Conservation (phyloP, 2,888 invertebrate genomes). For the Diloba caeruleocephala region DNA sequence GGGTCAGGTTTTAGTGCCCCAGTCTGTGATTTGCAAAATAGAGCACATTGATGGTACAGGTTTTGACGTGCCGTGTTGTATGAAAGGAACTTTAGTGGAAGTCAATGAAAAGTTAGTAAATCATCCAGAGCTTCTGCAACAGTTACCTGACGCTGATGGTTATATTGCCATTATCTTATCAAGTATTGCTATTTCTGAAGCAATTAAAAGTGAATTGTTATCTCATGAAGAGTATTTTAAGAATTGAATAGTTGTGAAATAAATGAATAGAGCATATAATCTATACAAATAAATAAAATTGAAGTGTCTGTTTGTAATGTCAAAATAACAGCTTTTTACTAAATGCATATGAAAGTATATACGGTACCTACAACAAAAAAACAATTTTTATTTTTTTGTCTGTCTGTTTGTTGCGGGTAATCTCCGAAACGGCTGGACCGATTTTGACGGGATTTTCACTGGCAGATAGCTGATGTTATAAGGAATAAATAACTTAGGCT, state of each 20-base stretch:
- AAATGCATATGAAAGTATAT: too few species aligned
- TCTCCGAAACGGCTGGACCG: too few species aligned
- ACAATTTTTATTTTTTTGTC: too few species aligned
- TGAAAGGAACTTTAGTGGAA: slow-evolving; percentile 94
- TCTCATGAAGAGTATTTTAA: slow-evolving; percentile 90
- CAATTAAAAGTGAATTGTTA: slow-evolving; percentile 90
- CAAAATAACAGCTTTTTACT: too few species aligned
- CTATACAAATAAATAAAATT: slow-evolving; percentile 25
- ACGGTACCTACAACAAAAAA: too few species aligned
- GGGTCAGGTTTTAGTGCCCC: slow-evolving; percentile 92
- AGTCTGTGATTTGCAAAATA: slow-evolving; percentile 93
- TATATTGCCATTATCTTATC: slow-evolving; percentile 96
- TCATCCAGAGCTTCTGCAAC: slow-evolving; percentile 90
- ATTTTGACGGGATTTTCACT: too few species aligned
- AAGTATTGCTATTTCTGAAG: slow-evolving; percentile 91
- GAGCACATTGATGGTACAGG: slow-evolving; percentile 90
- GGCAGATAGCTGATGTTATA: too few species aligned
- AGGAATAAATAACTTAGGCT: too few species aligned
- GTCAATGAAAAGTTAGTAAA: slow-evolving; percentile 92
- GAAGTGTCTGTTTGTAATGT: too few species aligned
- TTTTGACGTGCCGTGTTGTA: slow-evolving; percentile 92
- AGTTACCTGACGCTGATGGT: slow-evolving; percentile 91
- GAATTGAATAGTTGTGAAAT: slow-evolving; percentile 59
- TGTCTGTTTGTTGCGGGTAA: too few species aligned
- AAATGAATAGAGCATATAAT: slow-evolving; percentile 42